Percentiles rank a stretch among this genome's conserved stretches.
Conservation (phyloP, 2,113 vertebrate species). For the Erythrocercus mccallii region DNA sequence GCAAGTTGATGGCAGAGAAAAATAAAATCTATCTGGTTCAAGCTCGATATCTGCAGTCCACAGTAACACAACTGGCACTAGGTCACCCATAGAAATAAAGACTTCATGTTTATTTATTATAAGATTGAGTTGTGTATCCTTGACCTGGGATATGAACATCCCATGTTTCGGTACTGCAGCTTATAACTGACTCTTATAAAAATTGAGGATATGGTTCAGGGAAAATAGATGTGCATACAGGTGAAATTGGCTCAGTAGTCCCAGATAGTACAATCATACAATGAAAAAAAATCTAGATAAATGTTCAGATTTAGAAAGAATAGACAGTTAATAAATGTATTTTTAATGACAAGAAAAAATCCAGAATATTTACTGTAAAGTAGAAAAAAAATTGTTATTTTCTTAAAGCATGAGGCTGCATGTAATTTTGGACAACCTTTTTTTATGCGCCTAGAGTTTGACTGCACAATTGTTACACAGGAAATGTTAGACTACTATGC, state of each 20-base stretch:
- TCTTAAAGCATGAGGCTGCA: neutral
- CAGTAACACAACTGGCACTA: neutral
- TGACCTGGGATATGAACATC: rapidly evolving
- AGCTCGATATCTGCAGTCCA: neutral
- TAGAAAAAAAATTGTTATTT: neutral
- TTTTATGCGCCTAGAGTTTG: neutral
- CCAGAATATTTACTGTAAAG: neutral
- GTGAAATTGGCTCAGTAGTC: neutral
- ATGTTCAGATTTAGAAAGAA: too few species aligned
- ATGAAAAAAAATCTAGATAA: too few species aligned
- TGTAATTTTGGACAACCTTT: neutral
- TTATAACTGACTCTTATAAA: neutral
- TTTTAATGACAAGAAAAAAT: neutral
- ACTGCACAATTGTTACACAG: neutral
- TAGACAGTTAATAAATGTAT: neutral
- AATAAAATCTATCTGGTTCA: neutral
- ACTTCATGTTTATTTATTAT: neutral
- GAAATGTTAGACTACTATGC: neutral
- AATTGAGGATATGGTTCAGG: neutral
- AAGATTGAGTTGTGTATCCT: neutral
- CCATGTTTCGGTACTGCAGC: neutral
- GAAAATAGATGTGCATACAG: neutral
- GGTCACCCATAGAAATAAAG: neutral
- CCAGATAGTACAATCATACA: neutral
- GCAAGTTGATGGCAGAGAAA: neutral